Base-by-base conservation (phyloP, 2,888 invertebrate species). In the Orchestes rusci region DNA sequence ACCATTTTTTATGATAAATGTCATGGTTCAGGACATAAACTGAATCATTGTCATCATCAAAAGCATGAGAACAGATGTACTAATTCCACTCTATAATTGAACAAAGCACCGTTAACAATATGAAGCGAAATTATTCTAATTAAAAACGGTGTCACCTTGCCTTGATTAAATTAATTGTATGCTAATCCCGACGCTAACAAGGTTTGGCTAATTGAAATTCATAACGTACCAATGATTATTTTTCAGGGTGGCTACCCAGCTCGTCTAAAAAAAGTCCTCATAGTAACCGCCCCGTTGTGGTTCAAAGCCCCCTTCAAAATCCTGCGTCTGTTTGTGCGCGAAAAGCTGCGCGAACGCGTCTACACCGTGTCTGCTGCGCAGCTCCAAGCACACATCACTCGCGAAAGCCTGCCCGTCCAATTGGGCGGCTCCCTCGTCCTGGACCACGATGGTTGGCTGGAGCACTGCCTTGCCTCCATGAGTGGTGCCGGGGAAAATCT, bases 281-380 rank as follows among this genome's bases (percentile, higher is more conserved):
- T 97, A 65, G 95, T 93, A 59, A 94, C 95, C 51, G 95, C 96
- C 35, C 96, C 96, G 40, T 73, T 96, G 65, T 96, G 96, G 96
- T 96, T 96, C 72, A 94, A 93, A 71, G 95, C 95, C 47, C 95
- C 96, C 1, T 96, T 95, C 71, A 91, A 92, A 65, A 92, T 96
- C 63, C 76, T 96, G 40, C 80, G 95, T 41, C 73, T 96, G 59
- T 96, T 96, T 72, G 93, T 96, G 44, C 77, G 93, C 51, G 95
- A 96, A 71, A 96, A 96, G 71, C 73, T 96, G 57, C 78, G 95
- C 54, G 95, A 96, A 70, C 78, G 96, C 60, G 96, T 96, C 51
- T 94, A 87, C 70, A 95, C 94, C 18, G 92, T 95, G 58, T 92
- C 86, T 67, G 80, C 90, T 66, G 86, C 90, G 49, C 92, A 94